These are phyloP conservation scores for Megathymus violae DNA, from an alignment of 1,140 invertebrate species.

Conservation along the genomic window DNA sequence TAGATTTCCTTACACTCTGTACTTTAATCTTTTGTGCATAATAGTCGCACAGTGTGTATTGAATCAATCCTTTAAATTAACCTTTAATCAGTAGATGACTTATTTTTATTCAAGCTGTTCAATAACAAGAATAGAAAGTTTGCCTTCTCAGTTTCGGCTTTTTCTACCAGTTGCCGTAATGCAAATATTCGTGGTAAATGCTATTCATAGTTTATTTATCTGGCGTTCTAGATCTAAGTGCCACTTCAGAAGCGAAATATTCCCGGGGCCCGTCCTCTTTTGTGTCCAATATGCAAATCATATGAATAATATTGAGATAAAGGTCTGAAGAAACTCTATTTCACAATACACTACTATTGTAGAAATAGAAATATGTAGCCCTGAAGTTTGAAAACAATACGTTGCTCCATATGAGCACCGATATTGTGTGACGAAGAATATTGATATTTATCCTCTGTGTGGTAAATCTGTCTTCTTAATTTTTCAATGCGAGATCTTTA, in stretches of 20 bases:
- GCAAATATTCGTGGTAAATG: slow-evolving; percentile 6
- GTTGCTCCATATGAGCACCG: neutral
- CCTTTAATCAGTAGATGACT: too few relatives aligned
- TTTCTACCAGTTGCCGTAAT: neutral
- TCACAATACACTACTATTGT: slow-evolving; percentile 36
- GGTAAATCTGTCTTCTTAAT: too few relatives aligned
- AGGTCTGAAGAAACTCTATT: slow-evolving; percentile 38
- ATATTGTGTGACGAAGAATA: too few relatives aligned
- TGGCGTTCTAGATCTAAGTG: slow-evolving; percentile 28
- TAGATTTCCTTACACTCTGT: too few relatives aligned
- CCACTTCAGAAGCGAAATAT: slow-evolving; percentile 31
- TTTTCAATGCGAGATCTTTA: too few relatives aligned
- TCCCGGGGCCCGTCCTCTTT: slow-evolving; percentile 31
- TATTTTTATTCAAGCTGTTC: neutral
- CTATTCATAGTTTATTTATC: slow-evolving; percentile 26
- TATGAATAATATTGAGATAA: slow-evolving; percentile 43
- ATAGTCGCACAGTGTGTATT: too few relatives aligned
- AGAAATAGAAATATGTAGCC: slow-evolving; percentile 42
- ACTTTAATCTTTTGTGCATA: too few relatives aligned
- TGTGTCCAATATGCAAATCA: slow-evolving; percentile 43
- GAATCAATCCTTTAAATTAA: too few relatives aligned
- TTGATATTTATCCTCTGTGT: too few relatives aligned
- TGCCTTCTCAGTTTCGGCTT: neutral
- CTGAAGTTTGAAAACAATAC: neutral
- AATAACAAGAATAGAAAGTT: too few relatives aligned